Conservation (phyloP, 2,888 invertebrate species). For the Theodoxus fluviatilis region DNA sequence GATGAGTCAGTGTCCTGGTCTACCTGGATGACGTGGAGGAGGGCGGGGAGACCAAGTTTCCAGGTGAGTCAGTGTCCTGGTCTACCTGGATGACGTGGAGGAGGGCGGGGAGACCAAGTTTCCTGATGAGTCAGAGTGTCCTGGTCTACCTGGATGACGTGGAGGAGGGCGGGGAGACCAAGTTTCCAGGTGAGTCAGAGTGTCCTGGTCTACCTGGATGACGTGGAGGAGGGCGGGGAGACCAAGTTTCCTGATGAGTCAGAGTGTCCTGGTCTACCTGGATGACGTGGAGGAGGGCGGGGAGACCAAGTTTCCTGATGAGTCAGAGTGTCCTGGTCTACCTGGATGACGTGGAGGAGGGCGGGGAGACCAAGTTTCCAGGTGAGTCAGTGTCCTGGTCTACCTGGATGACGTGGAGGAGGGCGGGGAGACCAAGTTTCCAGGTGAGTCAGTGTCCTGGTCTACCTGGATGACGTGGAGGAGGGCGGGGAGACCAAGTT, state of each 20-base stretch:
- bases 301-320: conserved; percentile 51
- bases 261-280: conserved; percentile 46
- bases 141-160: conserved; percentile 45
- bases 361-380: conserved; percentile 48
- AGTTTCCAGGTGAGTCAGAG: conserved; percentile 51
- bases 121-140: conserved; percentile 50
- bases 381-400: conserved; percentile 48
- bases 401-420: conserved; percentile 42
- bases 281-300: conserved; percentile 43
- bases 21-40: conserved; percentile 42
- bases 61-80: conserved; percentile 48
- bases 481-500: conserved; percentile 49
- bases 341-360: conserved; percentile 40
- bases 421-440: conserved; percentile 48
- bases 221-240: conserved; percentile 45
- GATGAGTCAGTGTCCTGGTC: conserved; percentile 48
- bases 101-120: conserved; percentile 49
- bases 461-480: conserved; percentile 42
- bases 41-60: conserved; percentile 48
- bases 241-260: conserved; percentile 50
- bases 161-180: conserved; percentile 45
- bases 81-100: conserved; percentile 42
- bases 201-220: conserved; percentile 45
- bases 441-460: conserved; percentile 48
- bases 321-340: conserved; percentile 45